Evolutionary conservation across 2,888 invertebrate species (phyloP).

Genomic region (Erebia ligea): DNA sequence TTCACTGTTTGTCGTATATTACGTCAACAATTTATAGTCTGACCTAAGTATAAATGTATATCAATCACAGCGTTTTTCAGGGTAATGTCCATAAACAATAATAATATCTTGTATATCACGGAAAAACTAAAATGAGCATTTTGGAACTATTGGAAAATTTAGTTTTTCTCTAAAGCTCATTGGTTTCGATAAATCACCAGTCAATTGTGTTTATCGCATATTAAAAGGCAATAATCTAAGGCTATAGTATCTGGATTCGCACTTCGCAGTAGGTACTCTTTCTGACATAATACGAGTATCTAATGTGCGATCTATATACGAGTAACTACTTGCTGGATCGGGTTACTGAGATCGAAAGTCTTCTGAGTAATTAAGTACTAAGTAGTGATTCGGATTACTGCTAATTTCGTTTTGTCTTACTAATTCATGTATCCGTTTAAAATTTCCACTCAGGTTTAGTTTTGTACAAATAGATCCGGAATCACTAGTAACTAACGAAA

Average conservation of each 20-base stretch:
- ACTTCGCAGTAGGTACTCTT: constrained; percentile 7
- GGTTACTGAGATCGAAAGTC: constrained; percentile 25
- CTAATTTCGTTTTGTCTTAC: not conserved
- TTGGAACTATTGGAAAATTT: too few species aligned
- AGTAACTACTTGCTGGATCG: constrained; percentile 19
- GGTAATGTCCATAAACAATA: too few species aligned
- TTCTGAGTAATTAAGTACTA: not conserved
- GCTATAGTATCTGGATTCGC: not conserved
- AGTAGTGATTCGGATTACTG: too few species aligned
- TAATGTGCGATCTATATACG: constrained; percentile 30
- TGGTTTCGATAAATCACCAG: too few species aligned
- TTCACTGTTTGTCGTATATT: constrained; percentile 5
- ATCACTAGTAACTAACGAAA: too few species aligned
- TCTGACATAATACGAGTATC: constrained; percentile 14
- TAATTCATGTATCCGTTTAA: not conserved
- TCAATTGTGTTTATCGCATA: too few species aligned
- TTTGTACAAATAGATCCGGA: not conserved
- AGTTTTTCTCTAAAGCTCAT: too few species aligned
- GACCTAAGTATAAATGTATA: not conserved
- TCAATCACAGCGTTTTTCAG: too few species aligned
- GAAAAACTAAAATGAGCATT: too few species aligned
- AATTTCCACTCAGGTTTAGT: not conserved
- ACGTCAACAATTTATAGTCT: constrained; percentile 5
- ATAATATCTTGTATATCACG: too few species aligned
- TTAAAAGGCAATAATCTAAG: too few species aligned